phyloP scores from a whole-genome alignment of 2,113 vertebrate genomes.

The Naja naja region DNA sequence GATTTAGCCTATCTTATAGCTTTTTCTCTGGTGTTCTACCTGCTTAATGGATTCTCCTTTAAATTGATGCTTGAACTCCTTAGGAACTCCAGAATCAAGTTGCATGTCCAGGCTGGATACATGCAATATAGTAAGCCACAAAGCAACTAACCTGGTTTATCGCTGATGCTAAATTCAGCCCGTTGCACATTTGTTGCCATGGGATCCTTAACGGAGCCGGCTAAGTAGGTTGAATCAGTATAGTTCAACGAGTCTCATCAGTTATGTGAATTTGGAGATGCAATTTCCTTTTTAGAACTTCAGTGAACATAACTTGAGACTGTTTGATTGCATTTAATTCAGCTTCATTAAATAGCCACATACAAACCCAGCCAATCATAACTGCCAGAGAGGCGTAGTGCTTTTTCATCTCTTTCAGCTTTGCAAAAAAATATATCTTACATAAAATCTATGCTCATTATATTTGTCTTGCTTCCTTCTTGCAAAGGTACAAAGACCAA shows the following conservation, averaged over 20 bases:
- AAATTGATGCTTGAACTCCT: not conserved
- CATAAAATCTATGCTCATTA: not conserved
- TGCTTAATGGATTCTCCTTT: not conserved
- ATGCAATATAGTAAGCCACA: not conserved
- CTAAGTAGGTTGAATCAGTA: not conserved
- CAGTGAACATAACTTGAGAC: not conserved
- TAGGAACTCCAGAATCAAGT: not conserved
- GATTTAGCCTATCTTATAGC: not conserved
- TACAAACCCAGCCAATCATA: not conserved
- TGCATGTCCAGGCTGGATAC: not conserved
- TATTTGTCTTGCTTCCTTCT: not conserved
- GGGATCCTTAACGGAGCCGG: not conserved
- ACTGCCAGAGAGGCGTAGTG: not conserved
- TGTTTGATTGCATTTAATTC: not conserved
- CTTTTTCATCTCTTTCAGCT: not conserved
- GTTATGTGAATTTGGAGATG: not conserved
- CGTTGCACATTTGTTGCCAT: not conserved
- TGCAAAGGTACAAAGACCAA: conserved; percentile 10
- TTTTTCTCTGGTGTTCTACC: not conserved
- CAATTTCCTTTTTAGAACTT: not conserved
- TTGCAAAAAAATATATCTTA: not conserved
- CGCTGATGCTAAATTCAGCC: not conserved
- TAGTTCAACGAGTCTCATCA: not conserved
- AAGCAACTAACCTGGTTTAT: not conserved
- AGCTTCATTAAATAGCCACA: conserved; percentile 5